A percentile compares a stretch with the other conserved stretches of the same genome.
Evolutionary conservation across 2,113 vertebrate species (phyloP).

Genomic region (Triplophysa rosa): DNA sequence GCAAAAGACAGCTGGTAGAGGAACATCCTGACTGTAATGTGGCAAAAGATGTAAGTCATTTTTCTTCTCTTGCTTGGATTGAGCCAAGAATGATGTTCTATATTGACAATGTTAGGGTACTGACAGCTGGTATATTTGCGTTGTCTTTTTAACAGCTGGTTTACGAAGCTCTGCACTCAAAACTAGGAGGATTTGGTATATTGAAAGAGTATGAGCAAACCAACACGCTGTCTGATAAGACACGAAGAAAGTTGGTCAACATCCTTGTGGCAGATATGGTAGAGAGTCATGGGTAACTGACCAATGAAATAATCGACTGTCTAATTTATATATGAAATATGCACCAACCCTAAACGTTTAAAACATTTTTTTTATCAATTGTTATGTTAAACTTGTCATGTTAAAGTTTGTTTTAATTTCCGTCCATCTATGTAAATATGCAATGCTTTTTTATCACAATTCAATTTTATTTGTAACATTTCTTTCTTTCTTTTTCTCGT

Average conservation of each 20-base stretch:
- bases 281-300: background rate
- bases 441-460: background rate
- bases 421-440: background rate
- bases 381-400: background rate
- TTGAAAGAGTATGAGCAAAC: background rate
- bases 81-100: background rate
- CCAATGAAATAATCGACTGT: background rate
- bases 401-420: background rate
- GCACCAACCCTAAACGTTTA: too few species aligned
- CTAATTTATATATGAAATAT: too few species aligned
- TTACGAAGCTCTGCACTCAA: background rate
- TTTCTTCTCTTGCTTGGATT: background rate
- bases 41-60: background rate
- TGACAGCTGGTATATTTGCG: background rate
- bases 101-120: background rate
- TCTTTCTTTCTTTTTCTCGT: background rate
- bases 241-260: background rate
- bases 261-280: constrained; percentile 1
- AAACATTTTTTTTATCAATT: background rate
- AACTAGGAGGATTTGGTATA: background rate
- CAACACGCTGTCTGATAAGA: background rate
- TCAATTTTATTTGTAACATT: background rate
- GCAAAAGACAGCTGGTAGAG: too few species aligned
- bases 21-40: background rate
- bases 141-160: background rate